phyloP scores from a whole-genome alignment of 2,113 vertebrate genomes.

The Leptodactylus fuscus region DNA sequence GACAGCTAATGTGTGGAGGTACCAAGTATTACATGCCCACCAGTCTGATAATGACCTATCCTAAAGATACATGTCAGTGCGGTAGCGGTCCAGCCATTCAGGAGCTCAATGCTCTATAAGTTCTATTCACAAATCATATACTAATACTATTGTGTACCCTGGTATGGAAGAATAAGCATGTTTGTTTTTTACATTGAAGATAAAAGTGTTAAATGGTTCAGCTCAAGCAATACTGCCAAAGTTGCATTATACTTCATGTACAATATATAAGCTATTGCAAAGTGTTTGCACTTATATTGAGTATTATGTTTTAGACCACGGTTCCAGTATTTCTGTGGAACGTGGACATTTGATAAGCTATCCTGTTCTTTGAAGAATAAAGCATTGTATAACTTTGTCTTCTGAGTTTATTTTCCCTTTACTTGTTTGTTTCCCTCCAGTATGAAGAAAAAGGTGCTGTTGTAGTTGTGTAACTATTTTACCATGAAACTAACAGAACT shows the following conservation, averaged over 20 bases:
- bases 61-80: too few species aligned
- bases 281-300: slow-evolving; percentile 8
- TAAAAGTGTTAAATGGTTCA: background rate
- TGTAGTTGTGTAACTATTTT: background rate
- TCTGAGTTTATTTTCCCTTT: background rate
- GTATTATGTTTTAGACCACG: background rate
- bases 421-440: background rate
- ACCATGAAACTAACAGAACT: too few species aligned
- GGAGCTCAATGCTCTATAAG: too few species aligned
- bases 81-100: too few species aligned
- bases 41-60: too few species aligned
- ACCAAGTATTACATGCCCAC: too few species aligned
- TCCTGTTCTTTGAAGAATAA: background rate
- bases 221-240: background rate
- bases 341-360: background rate
- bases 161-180: background rate
- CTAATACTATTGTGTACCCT: background rate
- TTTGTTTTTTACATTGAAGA: background rate
- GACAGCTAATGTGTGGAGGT: too few species aligned
- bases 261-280: slow-evolving; percentile 7
- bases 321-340: background rate
- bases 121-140: too few species aligned
- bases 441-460: background rate
- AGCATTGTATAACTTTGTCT: background rate
- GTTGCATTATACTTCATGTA: background rate